phyloP scores from a whole-genome alignment of 2,797 vertebrate genomes.

The Argyrosomus regius region DNA sequence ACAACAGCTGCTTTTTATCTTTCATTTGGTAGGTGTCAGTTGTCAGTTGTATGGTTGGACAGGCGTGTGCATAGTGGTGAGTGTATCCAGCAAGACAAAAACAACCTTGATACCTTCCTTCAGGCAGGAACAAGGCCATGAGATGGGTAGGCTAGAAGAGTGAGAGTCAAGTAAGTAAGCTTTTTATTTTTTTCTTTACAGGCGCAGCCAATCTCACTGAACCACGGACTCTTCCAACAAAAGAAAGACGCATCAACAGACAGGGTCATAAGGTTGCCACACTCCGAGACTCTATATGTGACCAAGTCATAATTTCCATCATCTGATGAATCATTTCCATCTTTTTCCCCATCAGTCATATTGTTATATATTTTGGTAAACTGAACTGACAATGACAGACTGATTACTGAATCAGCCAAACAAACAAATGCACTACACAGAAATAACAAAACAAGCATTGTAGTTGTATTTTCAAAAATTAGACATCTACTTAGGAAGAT shows the following conservation, averaged over 20 bases:
- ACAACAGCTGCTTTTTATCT: conserved; percentile 39
- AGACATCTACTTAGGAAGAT: background rate
- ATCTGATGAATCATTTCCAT: conserved; percentile 24
- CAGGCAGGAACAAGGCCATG: conserved; percentile 4
- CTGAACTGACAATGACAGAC: conserved; percentile 4
- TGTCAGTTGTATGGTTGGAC: conserved; percentile 21
- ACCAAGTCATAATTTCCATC: background rate
- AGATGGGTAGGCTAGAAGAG: background rate
- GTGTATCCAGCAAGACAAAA: conserved; percentile 1
- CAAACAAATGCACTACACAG: background rate
- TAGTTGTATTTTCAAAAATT: conserved; percentile 12
- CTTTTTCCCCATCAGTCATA: background rate
- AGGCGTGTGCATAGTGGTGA: conserved; percentile 15
- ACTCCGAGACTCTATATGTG: background rate
- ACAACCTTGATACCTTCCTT: background rate
- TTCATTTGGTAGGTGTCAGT: conserved; percentile 34
- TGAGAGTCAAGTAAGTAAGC: conserved; percentile 10
- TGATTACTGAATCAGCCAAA: conserved; percentile 5
- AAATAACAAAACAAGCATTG: conserved; percentile 6
- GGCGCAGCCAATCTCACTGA: background rate
- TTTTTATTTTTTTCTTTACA: conserved; percentile 29
- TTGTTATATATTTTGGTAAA: background rate
- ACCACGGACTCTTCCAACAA: background rate
- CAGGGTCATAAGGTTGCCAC: background rate
- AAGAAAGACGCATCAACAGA: background rate